Evolutionary conservation across 2,888 invertebrate species (phyloP).

Genomic region (Pseudococcus jackbeardsleyi): DNA sequence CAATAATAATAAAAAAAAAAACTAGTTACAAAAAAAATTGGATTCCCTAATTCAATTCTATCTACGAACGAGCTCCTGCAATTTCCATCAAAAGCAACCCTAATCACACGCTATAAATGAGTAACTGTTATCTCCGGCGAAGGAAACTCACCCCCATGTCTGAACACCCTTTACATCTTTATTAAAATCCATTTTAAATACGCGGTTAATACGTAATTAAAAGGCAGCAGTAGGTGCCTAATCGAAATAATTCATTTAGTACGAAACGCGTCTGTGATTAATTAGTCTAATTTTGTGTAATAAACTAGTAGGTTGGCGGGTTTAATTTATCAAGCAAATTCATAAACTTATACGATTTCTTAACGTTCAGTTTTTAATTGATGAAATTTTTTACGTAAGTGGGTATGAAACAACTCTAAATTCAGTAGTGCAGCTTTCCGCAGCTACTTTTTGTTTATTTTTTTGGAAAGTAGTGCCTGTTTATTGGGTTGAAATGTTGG

Average conservation of each 20-base stretch:
- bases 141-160: not conserved
- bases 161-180: not conserved
- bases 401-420: not conserved
- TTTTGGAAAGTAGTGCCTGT: not conserved
- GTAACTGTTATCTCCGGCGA: no score
- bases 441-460: not conserved
- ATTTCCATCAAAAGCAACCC: no score
- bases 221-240: not conserved
- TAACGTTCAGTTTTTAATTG: not conserved
- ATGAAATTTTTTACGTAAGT: not conserved
- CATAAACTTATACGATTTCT: not conserved
- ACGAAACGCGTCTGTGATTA: not conserved
- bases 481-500: slow-evolving; percentile 10
- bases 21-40: no score
- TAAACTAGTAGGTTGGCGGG: not conserved
- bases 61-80: no score
- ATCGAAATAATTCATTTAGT: not conserved
- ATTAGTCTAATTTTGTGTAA: not conserved
- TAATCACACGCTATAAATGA: no score
- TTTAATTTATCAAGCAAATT: not conserved
- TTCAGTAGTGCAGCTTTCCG: not conserved
- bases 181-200: not conserved
- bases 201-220: not conserved
- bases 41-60: no score
- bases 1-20: no score